Conservation (phyloP, 2,113 vertebrate genomes). For the Pionites leucogaster region DNA sequence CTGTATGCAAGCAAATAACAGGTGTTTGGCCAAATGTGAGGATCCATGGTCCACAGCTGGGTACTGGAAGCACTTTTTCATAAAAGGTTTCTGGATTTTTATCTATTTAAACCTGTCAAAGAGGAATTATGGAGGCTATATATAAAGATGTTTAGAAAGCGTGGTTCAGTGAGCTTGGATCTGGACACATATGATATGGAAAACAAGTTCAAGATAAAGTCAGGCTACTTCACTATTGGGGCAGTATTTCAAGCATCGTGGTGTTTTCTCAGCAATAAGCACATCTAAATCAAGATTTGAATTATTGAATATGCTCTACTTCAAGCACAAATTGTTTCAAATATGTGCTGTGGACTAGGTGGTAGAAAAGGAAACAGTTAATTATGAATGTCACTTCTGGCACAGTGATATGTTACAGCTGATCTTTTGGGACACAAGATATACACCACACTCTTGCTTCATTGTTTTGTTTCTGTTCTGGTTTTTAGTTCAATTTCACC, state of each 20-base stretch:
- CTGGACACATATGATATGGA: neutral
- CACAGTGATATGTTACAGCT: neutral
- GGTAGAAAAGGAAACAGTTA: neutral
- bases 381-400: neutral
- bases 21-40: neutral
- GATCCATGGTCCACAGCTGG: neutral
- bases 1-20: neutral
- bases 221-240: neutral
- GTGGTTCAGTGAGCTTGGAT: neutral
- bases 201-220: neutral
- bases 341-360: neutral
- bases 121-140: neutral
- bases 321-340: neutral
- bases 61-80: neutral
- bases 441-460: neutral
- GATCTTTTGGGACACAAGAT: neutral
- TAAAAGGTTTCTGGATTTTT: neutral
- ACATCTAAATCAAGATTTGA: neutral
- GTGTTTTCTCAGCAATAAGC: neutral
- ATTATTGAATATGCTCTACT: neutral
- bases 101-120: constrained; percentile 1
- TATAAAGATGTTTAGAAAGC: neutral
- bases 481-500: constrained; percentile 93
- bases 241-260: neutral
- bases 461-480: neutral